A percentile compares a stretch with the other conserved stretches of the same genome.
Evolutionary conservation across 2,113 vertebrate species (phyloP).

Genomic region (Mobula hypostoma): DNA sequence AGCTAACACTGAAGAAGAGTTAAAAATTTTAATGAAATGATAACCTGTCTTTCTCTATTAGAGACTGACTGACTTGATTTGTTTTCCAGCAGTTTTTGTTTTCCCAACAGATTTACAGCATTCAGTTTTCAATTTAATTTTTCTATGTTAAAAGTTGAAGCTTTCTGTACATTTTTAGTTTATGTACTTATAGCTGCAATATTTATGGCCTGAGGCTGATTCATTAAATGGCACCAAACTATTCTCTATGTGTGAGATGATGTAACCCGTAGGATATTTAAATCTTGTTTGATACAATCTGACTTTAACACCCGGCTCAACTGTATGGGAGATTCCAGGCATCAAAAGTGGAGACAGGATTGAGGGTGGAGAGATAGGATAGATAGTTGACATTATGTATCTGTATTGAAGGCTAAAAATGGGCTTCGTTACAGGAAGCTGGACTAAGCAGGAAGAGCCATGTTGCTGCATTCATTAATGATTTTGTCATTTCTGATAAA

Average conservation of each 20-base stretch:
- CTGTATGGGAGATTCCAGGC: neutral
- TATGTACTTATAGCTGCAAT: neutral
- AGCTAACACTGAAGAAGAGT: neutral
- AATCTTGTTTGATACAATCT: slow-evolving; percentile 1
- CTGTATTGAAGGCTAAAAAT: neutral
- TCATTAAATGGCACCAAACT: neutral
- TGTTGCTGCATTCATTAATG: neutral
- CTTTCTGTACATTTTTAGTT: neutral
- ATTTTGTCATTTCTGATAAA: slow-evolving; percentile 23
- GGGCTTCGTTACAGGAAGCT: neutral
- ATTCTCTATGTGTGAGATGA: neutral
- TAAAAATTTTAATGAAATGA: neutral
- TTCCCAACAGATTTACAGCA: neutral
- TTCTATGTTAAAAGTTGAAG: neutral
- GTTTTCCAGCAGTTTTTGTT: neutral
- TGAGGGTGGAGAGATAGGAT: neutral
- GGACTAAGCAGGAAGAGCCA: neutral
- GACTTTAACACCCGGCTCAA: neutral
- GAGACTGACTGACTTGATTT: no score
- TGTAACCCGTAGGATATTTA: slow-evolving; percentile 10
- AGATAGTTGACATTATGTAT: slow-evolving; percentile 6
- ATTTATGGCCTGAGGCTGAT: neutral
- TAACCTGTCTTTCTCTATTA: neutral
- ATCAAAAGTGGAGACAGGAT: neutral
- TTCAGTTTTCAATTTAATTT: neutral